phyloP scores from a whole-genome alignment of 2,113 vertebrate species.

The Empidonax alnorum region DNA sequence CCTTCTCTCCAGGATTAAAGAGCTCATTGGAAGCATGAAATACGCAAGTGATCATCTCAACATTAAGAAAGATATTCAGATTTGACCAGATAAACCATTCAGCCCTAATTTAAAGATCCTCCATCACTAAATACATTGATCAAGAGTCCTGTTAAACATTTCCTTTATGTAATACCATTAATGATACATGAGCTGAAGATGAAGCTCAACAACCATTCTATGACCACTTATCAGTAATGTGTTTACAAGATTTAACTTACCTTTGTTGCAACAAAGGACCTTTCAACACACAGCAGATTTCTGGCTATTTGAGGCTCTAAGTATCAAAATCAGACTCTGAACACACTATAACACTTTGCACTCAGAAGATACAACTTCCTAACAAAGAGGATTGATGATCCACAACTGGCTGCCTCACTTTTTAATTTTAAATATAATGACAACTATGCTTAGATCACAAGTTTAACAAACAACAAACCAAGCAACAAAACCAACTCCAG shows the following conservation, averaged over 20 bases:
- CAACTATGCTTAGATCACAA: neutral
- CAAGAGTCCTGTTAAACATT: neutral
- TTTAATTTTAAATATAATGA: neutral
- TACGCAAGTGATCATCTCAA: neutral
- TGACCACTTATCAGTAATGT: neutral
- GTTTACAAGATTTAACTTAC: neutral
- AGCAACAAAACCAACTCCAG: neutral
- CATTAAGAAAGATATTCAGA: neutral
- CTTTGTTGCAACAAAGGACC: neutral
- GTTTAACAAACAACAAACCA: neutral
- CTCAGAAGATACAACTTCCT: neutral
- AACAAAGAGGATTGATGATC: neutral
- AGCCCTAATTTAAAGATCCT: neutral
- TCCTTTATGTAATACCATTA: neutral
- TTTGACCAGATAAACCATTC: neutral
- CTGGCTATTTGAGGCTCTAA: neutral
- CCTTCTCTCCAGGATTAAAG: neutral
- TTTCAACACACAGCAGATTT: neutral
- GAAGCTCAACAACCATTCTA: neutral
- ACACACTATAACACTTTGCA: accelerated
- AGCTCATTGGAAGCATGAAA: neutral
- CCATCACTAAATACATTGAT: neutral
- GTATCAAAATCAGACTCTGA: neutral
- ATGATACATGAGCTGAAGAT: neutral
- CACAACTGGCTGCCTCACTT: neutral